Conservation (phyloP, 2,888 invertebrate species). For the Eupithecia centaureata region DNA sequence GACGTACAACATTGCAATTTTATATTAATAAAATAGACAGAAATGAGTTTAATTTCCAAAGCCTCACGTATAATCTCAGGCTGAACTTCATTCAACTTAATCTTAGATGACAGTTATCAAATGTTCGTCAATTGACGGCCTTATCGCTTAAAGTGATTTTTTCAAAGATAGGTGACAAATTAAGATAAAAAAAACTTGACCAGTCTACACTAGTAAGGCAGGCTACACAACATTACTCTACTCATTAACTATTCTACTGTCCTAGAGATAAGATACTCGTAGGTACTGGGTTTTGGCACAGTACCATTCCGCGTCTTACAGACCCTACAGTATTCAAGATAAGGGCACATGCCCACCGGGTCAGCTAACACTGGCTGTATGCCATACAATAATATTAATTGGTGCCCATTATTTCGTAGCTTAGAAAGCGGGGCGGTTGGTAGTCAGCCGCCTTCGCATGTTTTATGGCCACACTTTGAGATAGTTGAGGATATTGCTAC, state of each 20-base stretch:
- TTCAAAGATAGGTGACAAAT: no score
- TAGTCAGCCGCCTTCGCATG: slow-evolving; percentile 64
- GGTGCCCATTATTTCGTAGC: slow-evolving; percentile 69
- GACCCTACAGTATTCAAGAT: slow-evolving; percentile 8
- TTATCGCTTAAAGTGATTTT: no score
- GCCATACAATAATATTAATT: slow-evolving; percentile 64
- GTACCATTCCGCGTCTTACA: slow-evolving; percentile 20
- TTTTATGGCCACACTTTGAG: slow-evolving; percentile 51
- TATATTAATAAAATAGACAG: no score
- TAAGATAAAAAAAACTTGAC: no score
- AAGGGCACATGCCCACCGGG: slow-evolving; percentile 11
- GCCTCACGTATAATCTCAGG: no score
- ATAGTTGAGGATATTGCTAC: slow-evolving; percentile 5
- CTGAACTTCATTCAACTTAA: no score
- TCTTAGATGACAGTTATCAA: no score
- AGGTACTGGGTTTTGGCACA: slow-evolving; percentile 23
- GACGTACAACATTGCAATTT: no score
- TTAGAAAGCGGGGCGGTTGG: slow-evolving; percentile 71
- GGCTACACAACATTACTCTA: background rate
- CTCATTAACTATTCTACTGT: slow-evolving; percentile 5
- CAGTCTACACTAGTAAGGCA: background rate
- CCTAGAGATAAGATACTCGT: slow-evolving; percentile 12
- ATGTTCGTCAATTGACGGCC: no score
- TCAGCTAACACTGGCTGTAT: slow-evolving; percentile 36
- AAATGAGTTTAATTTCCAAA: no score